phyloP scores from a whole-genome alignment of 2,113 vertebrate species.

The Hipposideros armiger region DNA sequence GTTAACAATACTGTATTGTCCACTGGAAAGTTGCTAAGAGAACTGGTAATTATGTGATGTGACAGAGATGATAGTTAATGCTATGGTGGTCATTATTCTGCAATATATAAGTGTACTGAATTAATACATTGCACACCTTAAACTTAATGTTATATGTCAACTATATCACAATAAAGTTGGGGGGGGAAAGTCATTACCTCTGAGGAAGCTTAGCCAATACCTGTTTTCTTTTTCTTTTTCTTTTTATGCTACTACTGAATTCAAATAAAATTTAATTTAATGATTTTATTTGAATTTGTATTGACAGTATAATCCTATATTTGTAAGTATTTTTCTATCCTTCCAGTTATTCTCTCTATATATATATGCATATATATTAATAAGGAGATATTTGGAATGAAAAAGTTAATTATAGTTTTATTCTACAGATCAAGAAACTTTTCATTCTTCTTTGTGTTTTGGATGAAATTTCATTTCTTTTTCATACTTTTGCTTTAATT shows the following conservation, averaged over 20 bases:
- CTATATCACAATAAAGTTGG: neutral
- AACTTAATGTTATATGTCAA: no score
- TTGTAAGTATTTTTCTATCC: neutral
- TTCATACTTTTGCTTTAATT: neutral
- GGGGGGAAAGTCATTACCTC: neutral
- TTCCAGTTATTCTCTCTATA: neutral
- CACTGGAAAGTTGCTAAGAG: neutral
- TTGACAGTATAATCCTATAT: neutral
- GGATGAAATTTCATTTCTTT: neutral
- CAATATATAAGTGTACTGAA: no score
- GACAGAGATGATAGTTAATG: no score
- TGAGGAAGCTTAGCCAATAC: neutral
- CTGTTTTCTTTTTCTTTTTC: neutral
- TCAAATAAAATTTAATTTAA: slow-evolving; percentile 12
- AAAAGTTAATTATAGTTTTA: neutral
- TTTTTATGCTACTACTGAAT: neutral
- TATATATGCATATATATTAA: neutral
- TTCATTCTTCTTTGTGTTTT: neutral
- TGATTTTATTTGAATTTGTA: slow-evolving; percentile 22
- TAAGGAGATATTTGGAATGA: neutral
- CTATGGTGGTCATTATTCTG: no score
- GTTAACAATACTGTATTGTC: neutral
- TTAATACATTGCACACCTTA: no score
- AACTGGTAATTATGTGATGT: no score
- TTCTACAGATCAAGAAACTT: neutral